These are phyloP conservation scores for Pteropus alecto DNA, from an alignment of 2,113 vertebrate genomes.

Conservation along the genomic window DNA sequence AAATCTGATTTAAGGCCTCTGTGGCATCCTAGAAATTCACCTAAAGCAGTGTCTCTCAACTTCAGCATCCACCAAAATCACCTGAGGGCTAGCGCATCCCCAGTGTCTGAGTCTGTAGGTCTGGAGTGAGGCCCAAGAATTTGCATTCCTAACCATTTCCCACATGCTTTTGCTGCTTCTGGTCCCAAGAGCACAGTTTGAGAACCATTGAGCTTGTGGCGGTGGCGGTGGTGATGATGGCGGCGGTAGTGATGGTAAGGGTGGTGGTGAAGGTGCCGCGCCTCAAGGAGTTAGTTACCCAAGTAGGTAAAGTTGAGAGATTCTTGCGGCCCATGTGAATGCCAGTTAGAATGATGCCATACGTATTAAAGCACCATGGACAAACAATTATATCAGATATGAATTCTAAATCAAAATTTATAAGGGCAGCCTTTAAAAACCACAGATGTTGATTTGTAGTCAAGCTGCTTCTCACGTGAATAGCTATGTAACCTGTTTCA, in stretches of 20 bases:
- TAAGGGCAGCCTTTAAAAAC: neutral
- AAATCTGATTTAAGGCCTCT: neutral
- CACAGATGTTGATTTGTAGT: neutral
- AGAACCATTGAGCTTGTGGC: neutral
- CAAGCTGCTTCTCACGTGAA: neutral
- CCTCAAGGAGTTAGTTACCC: neutral
- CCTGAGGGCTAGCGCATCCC: neutral
- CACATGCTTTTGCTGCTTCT: neutral
- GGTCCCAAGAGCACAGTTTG: neutral
- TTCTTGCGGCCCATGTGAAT: neutral
- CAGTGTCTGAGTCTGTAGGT: neutral
- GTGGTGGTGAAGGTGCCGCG: neutral
- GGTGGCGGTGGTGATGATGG: neutral
- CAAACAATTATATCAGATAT: neutral
- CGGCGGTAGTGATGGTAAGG: neutral
- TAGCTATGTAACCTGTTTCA: neutral
- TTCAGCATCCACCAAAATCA: neutral
- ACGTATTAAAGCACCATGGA: neutral
- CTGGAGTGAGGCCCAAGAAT: neutral
- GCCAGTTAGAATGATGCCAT: neutral
- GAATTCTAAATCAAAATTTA: neutral
- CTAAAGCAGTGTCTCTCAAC: neutral
- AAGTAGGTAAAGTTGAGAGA: neutral
- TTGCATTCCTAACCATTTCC: neutral
- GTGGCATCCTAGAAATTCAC: neutral